These are phyloP conservation scores for Cyrtodaria siliqua DNA, from an alignment of 2,888 invertebrate species.

Conservation along the genomic window DNA sequence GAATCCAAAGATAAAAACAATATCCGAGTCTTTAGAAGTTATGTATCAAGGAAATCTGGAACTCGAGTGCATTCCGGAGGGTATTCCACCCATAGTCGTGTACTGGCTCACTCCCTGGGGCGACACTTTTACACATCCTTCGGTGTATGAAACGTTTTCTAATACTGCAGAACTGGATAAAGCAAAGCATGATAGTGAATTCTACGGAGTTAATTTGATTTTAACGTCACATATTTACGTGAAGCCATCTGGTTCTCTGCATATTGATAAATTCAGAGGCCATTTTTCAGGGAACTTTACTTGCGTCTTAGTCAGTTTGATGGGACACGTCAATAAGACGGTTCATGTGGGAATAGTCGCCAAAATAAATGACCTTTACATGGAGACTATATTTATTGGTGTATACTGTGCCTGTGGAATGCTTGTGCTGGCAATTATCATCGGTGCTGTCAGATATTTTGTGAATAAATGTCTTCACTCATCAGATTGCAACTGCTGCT, in stretches of 20 bases:
- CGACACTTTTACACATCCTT: slow-evolving; percentile 64
- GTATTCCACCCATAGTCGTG: slow-evolving; percentile 67
- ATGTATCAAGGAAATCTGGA: slow-evolving; percentile 51
- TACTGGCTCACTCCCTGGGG: slow-evolving; percentile 80
- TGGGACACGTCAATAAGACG: slow-evolving; percentile 67
- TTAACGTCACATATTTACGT: slow-evolving; percentile 59
- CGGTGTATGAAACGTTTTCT: slow-evolving; percentile 42
- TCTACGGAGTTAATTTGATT: slow-evolving; percentile 30
- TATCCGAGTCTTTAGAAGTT: slow-evolving; percentile 46
- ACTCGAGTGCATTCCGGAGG: slow-evolving; percentile 69
- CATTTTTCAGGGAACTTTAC: slow-evolving; percentile 76
- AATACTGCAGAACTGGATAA: slow-evolving; percentile 6
- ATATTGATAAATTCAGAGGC: slow-evolving; percentile 72
- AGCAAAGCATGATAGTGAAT: slow-evolving; percentile 16
- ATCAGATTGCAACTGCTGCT: slow-evolving; percentile 58
- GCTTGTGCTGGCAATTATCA: slow-evolving; percentile 70
- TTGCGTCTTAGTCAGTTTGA: slow-evolving; percentile 74
- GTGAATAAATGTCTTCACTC: slow-evolving; percentile 56
- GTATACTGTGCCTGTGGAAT: slow-evolving; percentile 61
- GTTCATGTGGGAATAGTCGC: slow-evolving; percentile 63
- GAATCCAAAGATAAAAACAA: slow-evolving; percentile 52
- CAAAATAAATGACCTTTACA: slow-evolving; percentile 49
- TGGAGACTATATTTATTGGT: slow-evolving; percentile 71
- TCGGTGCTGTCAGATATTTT: slow-evolving; percentile 69
- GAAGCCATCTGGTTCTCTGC: slow-evolving; percentile 62